Percentiles rank a stretch among this genome's conserved stretches.
Conservation (phyloP, 1,140 invertebrate genomes). For the Drosophila pseudoananassae region DNA sequence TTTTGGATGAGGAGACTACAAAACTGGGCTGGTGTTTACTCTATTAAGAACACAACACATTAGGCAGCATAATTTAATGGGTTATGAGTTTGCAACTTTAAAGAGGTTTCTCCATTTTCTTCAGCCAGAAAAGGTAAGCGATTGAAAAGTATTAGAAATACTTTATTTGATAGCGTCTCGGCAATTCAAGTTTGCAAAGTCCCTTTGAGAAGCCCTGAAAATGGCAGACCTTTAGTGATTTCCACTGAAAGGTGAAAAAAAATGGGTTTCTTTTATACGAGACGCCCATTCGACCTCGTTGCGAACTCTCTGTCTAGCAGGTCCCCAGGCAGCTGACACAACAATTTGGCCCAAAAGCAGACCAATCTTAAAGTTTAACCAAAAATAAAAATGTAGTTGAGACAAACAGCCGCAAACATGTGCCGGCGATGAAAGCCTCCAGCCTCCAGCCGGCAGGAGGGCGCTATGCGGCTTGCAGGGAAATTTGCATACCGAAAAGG, state of each 20-base stretch:
- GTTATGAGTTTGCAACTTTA: background rate
- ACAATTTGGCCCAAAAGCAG: constrained; percentile 16
- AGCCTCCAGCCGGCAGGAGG: background rate
- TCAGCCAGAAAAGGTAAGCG: background rate
- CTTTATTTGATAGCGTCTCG: constrained; percentile 13
- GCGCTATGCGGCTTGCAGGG: background rate
- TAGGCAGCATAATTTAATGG: too few relatives aligned
- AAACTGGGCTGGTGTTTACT: constrained; percentile 29
- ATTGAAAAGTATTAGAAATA: background rate
- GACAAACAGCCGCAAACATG: constrained; percentile 65
- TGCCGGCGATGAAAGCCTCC: constrained; percentile 6
- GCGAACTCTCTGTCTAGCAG: constrained; percentile 22
- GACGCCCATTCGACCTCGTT: constrained; percentile 22
- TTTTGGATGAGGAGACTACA: constrained; percentile 2
- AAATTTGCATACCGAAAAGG: constrained; percentile 31
- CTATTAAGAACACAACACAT: constrained; percentile 5
- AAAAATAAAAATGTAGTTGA: constrained; percentile 46
- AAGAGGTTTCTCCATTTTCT: background rate
- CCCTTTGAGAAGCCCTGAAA: constrained; percentile 13
- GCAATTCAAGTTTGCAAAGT: constrained; percentile 3
- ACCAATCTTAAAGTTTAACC: constrained; percentile 34
- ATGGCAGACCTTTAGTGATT: constrained; percentile 24
- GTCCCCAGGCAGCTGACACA: constrained; percentile 25
- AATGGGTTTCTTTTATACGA: background rate
- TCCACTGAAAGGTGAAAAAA: constrained; percentile 13